phyloP scores from a whole-genome alignment of 1,140 invertebrate species.

The Penaeus japonicus region DNA sequence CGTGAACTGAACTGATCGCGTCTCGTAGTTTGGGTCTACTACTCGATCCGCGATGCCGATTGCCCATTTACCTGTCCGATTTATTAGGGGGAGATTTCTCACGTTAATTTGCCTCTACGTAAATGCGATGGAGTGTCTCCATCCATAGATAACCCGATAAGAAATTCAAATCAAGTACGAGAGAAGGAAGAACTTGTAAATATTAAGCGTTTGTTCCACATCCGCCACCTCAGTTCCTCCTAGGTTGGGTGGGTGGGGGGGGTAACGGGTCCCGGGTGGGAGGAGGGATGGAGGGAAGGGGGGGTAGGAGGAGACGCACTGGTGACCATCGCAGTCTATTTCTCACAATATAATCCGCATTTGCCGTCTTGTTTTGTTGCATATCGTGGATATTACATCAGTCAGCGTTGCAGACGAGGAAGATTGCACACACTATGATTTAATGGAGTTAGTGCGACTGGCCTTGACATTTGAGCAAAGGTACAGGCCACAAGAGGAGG shows the following conservation, averaged over 20 bases:
- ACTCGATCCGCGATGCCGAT: conserved; percentile 29
- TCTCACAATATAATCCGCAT: conserved; percentile 16
- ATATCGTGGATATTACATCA: no score
- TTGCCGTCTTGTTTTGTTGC: neutral
- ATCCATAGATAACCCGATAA: neutral
- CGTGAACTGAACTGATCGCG: conserved; percentile 46
- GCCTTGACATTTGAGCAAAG: conserved; percentile 19
- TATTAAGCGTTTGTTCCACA: conserved; percentile 17
- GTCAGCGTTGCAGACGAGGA: neutral
- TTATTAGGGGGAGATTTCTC: neutral
- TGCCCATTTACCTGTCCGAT: conserved; percentile 1
- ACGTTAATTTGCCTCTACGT: no score
- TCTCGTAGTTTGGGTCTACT: conserved; percentile 43
- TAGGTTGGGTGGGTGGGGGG: neutral
- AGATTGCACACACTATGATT: neutral
- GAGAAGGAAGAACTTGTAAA: neutral
- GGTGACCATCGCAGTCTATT: conserved; percentile 7
- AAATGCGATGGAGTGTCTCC: no score
- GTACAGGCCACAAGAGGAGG: neutral
- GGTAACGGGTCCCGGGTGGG: no score
- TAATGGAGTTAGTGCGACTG: conserved; percentile 22
- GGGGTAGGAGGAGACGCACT: neutral
- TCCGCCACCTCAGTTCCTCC: conserved; percentile 40
- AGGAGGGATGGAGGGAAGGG: no score
- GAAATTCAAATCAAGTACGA: neutral